phyloP scores from a whole-genome alignment of 2,888 invertebrate genomes.

The Mythimna albipuncta region DNA sequence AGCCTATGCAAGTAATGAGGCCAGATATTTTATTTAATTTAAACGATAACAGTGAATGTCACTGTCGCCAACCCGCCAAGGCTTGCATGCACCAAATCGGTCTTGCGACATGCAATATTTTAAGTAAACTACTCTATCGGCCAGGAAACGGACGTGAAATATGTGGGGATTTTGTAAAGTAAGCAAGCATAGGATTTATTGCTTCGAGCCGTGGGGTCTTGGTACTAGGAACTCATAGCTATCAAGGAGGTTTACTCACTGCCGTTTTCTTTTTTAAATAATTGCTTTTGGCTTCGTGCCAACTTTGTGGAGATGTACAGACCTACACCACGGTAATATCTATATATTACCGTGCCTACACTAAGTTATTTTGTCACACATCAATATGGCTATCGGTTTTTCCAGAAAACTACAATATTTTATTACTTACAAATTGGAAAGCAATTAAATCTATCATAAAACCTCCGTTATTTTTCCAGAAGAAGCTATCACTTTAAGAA shows the following conservation, averaged over 20 bases:
- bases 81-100: slow-evolving; percentile 57
- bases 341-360: too few relatives aligned
- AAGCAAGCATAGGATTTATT: slow-evolving; percentile 43
- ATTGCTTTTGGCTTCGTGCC: slow-evolving; percentile 36
- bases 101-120: slow-evolving; percentile 53
- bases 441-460: background rate
- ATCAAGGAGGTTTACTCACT: slow-evolving; percentile 14
- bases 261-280: slow-evolving; percentile 1
- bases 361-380: background rate
- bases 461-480: background rate
- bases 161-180: slow-evolving; percentile 55
- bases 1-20: slow-evolving; percentile 37
- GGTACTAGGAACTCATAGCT: slow-evolving; percentile 48
- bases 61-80: slow-evolving; percentile 51
- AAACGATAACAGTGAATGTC: slow-evolving; percentile 56
- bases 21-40: slow-evolving; percentile 56
- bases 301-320: background rate
- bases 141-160: slow-evolving; percentile 48
- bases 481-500: background rate
- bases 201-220: slow-evolving; percentile 33
- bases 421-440: background rate
- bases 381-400: background rate
- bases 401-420: background rate
- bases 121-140: slow-evolving; percentile 46
- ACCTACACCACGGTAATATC: too few relatives aligned